phyloP scores from a whole-genome alignment of 2,888 invertebrate genomes.

The Pristionchus mayeri region DNA sequence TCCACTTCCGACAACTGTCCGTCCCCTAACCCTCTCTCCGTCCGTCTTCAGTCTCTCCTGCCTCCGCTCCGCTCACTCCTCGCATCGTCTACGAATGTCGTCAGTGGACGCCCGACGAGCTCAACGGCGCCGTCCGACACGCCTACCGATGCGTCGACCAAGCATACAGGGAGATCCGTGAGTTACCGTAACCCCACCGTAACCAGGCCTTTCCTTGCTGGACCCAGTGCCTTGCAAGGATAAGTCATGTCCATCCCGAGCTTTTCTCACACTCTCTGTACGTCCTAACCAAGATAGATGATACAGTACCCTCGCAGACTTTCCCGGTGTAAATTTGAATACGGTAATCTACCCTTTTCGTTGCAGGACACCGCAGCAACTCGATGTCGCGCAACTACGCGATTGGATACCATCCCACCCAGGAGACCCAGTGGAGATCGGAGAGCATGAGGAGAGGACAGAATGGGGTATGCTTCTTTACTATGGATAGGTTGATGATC shows the following conservation, averaged over 20 bases:
- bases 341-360: background rate
- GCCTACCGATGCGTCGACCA: conserved; percentile 69
- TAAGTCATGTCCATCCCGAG: background rate
- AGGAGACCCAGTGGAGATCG: conserved; percentile 66
- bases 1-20: too few relatives aligned
- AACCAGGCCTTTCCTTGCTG: too few relatives aligned
- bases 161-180: conserved; percentile 56
- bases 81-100: conserved; percentile 56
- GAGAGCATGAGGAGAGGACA: conserved; percentile 63
- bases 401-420: conserved; percentile 54
- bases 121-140: conserved; percentile 65
- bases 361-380: conserved; percentile 67
- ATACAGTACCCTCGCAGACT: background rate
- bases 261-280: background rate
- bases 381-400: conserved; percentile 61
- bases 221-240: too few relatives aligned
- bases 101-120: conserved; percentile 65
- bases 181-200: background rate
- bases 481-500: too few relatives aligned
- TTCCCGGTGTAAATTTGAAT: background rate
- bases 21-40: background rate
- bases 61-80: conserved; percentile 11
- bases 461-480: conserved; percentile 33
- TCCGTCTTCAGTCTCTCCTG: background rate
- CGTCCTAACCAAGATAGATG: background rate